Base-by-base conservation (phyloP, 2,113 vertebrate genomes). In the Amia ocellicauda region DNA sequence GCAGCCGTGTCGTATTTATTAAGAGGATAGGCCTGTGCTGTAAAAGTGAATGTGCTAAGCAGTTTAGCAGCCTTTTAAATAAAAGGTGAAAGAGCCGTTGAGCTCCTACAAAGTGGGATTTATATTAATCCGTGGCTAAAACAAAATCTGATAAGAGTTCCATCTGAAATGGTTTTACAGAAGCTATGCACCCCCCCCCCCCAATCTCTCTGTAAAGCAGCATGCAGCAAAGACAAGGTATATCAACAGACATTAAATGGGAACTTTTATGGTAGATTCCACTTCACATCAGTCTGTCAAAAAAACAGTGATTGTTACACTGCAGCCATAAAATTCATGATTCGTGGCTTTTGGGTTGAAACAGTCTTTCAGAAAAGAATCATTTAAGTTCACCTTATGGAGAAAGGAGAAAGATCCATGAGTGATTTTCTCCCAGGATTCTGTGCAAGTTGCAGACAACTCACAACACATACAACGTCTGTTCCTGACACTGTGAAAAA, bases 101-200 rank as follows among this genome's bases (percentile, higher is more conserved):
- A 2, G 2, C 13, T 53, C 68, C 63, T 60, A 63, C 65, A 81
- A 70, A 73, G 55, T 45, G 47, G 66, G 50, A 45, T 65, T 52
- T 43, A 41, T 24, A 20, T 69, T 28, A 42, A 57, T 50, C 27
- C 53, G 27, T 51, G 67, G 62, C 73, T 72, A 70, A 68, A 69
- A 47, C 69, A 56, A 68, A 76, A 84, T 82, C 80, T 77, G 76
- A 82, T 78, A 78, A 79, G 69, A 63, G 29, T 66, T 22, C 68
- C 36, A 50, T 60, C 49, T 47, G 27, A 54, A 70, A 58, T 66
- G 57, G 63, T 60, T 70, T 56, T 2, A 17, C 42, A 62, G 54
- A 58, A 14, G 7, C 24, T n/a, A n/a, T n/a, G n/a, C n/a, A n/a
- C n/a, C n/a, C n/a, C n/a, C n/a, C n/a, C 1, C 31, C 11, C 1